Evolutionary conservation across 2,888 invertebrate genomes (phyloP).

Genomic region (Mycalesis mineus): DNA sequence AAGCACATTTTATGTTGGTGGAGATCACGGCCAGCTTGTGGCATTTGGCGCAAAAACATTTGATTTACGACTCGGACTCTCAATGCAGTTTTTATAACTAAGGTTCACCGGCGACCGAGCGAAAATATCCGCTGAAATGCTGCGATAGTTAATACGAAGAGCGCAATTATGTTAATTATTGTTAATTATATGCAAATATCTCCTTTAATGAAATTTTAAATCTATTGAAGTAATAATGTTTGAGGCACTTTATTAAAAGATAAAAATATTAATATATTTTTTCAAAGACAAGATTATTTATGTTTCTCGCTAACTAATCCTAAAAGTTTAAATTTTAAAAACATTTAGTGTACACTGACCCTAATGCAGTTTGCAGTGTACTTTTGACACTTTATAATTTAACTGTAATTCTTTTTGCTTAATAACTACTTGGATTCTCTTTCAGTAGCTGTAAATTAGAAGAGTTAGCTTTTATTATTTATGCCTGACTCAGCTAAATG

Average conservation of each 20-base stretch:
- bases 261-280: too few relatives aligned
- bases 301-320: too few relatives aligned
- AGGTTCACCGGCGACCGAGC: not conserved
- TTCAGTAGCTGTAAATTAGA: not conserved
- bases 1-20: not conserved
- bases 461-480: not conserved
- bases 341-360: not conserved
- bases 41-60: constrained; percentile 23
- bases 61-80: constrained; percentile 27
- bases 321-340: too few relatives aligned
- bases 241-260: too few relatives aligned
- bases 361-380: not conserved
- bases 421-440: not conserved
- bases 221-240: too few relatives aligned
- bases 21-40: constrained; percentile 16
- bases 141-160: too few relatives aligned
- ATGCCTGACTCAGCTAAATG: not conserved
- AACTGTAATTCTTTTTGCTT: not conserved
- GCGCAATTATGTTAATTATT: too few relatives aligned
- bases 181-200: too few relatives aligned
- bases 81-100: constrained; percentile 1
- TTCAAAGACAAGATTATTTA: too few relatives aligned
- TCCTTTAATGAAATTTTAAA: too few relatives aligned
- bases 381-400: constrained; percentile 1
- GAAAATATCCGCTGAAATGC: too few relatives aligned